A percentile compares a stretch with the other conserved stretches of the same genome.
Evolutionary conservation across 64 coral and sea anemone genomes (phyloP).

Genomic region (Platygyra sinensis): DNA sequence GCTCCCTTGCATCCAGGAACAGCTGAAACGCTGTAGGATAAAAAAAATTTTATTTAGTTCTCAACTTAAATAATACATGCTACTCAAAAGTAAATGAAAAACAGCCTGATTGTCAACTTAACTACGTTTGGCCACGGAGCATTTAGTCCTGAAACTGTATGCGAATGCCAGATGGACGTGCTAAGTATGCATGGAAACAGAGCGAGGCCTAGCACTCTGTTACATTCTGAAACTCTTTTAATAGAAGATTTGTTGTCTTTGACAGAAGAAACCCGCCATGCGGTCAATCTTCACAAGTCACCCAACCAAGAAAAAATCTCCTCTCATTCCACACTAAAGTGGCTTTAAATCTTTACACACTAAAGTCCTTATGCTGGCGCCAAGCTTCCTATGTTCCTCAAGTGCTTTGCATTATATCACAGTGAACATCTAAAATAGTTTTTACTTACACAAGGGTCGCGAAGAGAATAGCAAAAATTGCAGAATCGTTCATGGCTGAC

Average conservation of each 20-base stretch:
- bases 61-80: not conserved
- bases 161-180: no score
- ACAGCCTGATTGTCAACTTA: not conserved
- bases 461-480: constrained; percentile 1
- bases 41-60: not conserved
- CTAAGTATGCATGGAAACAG: no score
- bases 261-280: no score
- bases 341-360: not conserved
- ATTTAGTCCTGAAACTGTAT: no score
- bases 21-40: not conserved
- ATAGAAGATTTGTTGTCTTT: no score
- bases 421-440: not conserved
- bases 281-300: not conserved
- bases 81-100: not conserved
- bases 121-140: not conserved
- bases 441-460: constrained; percentile 23
- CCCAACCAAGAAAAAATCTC: not conserved
- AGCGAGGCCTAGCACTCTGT: no score
- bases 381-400: not conserved
- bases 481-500: constrained; percentile 23
- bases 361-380: not conserved
- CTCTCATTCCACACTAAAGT: not conserved
- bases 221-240: no score
- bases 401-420: not conserved
- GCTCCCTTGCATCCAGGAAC: not conserved